Evolutionary conservation across 30 jellyfish, hydroid and myxozoan species (phyloP).

Genomic region (Hydractinia echinata): DNA sequence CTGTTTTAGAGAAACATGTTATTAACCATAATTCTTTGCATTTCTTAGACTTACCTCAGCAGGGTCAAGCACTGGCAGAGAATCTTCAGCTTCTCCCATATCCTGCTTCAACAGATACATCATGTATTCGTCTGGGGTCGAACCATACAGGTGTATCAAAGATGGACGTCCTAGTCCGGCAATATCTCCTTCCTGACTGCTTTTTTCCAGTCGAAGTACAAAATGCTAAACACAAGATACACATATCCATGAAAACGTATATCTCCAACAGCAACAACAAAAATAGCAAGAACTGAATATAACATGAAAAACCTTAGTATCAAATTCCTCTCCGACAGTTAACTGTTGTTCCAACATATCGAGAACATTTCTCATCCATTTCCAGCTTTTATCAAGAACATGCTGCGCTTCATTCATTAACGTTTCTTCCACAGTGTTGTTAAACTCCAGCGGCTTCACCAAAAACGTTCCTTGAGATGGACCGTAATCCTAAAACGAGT

Average conservation of each 20-base stretch:
- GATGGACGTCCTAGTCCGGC: conserved; percentile 76
- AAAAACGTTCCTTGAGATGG: conserved; percentile 7
- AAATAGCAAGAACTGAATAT: too few species aligned
- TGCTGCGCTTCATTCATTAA: conserved; percentile 42
- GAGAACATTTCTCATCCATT: conserved; percentile 60
- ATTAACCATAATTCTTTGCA: not conserved
- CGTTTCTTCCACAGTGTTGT: conserved; percentile 32
- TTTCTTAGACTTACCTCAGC: conserved; percentile 50
- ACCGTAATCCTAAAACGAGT: conserved; percentile 10
- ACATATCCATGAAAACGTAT: not conserved
- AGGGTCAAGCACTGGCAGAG: conserved; percentile 77
- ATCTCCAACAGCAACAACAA: too few species aligned
- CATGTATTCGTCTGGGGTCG: conserved; percentile 85
- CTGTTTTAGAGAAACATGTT: not conserved
- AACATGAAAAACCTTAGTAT: conserved; percentile 46
- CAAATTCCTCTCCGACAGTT: conserved; percentile 56
- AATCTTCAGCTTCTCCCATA: conserved; percentile 47
- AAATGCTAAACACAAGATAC: conserved; percentile 11
- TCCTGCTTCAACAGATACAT: conserved; percentile 52
- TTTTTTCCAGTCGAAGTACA: conserved; percentile 49
- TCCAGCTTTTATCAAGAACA: conserved; percentile 48
- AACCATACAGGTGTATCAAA: conserved; percentile 41
- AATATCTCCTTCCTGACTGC: conserved; percentile 44
- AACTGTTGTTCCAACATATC: conserved; percentile 62
- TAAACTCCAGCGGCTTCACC: conserved; percentile 38